Conservation (phyloP, 2,797 vertebrate genomes). For the Kryptolebias ocellatus region DNA sequence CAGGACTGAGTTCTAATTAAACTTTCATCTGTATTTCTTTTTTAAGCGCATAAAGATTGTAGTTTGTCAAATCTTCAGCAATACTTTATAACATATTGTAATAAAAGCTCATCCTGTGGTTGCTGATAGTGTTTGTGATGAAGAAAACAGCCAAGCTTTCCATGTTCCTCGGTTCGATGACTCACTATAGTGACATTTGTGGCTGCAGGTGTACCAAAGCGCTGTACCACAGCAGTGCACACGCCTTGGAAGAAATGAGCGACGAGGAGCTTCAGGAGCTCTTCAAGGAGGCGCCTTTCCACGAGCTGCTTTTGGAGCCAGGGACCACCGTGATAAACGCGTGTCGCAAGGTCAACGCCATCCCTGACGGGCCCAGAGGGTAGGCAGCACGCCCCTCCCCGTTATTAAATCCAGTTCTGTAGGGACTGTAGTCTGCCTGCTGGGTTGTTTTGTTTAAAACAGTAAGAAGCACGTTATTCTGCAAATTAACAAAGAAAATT, state of each 20-base stretch:
- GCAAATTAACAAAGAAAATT: too few species aligned
- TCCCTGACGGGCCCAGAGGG: conserved; percentile 91
- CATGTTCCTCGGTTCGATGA: background rate
- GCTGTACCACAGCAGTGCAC: conserved; percentile 87
- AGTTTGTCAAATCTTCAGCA: too few species aligned
- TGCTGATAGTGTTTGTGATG: too few species aligned
- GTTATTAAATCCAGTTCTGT: background rate
- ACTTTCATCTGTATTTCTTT: too few species aligned
- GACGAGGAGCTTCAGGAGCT: conserved; percentile 93
- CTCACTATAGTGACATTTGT: background rate
- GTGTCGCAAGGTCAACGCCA: conserved; percentile 87
- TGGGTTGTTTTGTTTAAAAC: background rate
- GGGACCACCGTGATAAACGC: conserved; percentile 90
- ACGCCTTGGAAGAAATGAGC: conserved; percentile 91
- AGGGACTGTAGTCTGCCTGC: background rate
- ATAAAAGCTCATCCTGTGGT: too few species aligned
- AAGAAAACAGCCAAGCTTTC: background rate
- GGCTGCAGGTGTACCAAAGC: conserved; percentile 88
- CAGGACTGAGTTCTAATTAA: too few species aligned
- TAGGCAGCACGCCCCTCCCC: conserved; percentile 46
- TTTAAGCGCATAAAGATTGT: too few species aligned
- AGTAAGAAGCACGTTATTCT: background rate
- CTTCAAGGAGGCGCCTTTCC: conserved; percentile 90
- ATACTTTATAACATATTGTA: too few species aligned
- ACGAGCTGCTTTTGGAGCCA: conserved; percentile 90